phyloP scores from a whole-genome alignment of 2,888 invertebrate species.

The Chesias legatella region DNA sequence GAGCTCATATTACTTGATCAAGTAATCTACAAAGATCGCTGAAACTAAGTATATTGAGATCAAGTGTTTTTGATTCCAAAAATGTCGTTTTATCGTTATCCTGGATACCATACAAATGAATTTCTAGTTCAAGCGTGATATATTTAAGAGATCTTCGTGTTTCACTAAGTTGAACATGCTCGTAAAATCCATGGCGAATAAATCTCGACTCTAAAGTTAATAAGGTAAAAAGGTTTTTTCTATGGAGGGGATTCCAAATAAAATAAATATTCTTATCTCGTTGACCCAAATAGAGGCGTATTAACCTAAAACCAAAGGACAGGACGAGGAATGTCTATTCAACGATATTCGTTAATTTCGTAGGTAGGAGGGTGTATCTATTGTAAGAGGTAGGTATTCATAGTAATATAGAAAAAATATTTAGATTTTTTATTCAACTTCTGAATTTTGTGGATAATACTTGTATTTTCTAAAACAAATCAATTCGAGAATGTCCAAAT shows the following conservation, averaged over 20 bases:
- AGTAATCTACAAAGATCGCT: too few species aligned
- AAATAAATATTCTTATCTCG: constrained; percentile 45
- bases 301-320: constrained; percentile 41
- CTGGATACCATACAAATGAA: too few species aligned
- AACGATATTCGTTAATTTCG: constrained; percentile 25
- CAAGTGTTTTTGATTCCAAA: too few species aligned
- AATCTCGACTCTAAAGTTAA: constrained; percentile 29
- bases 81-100: too few species aligned
- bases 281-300: constrained; percentile 43
- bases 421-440: too few species aligned
- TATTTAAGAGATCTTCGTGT: constrained; percentile 3
- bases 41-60: too few species aligned
- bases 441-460: too few species aligned
- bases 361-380: constrained; percentile 2
- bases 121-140: background rate
- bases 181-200: constrained; percentile 7
- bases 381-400: too few species aligned
- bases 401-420: constrained; percentile 4
- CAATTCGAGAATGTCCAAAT: too few species aligned
- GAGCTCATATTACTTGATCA: too few species aligned
- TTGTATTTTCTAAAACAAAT: too few species aligned
- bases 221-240: constrained; percentile 23
- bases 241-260: constrained; percentile 17
- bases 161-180: constrained; percentile 4
- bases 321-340: constrained; percentile 20